These are phyloP conservation scores for Galerucella nymphaeae DNA, from an alignment of 2,888 invertebrate genomes.

Conservation along the genomic window DNA sequence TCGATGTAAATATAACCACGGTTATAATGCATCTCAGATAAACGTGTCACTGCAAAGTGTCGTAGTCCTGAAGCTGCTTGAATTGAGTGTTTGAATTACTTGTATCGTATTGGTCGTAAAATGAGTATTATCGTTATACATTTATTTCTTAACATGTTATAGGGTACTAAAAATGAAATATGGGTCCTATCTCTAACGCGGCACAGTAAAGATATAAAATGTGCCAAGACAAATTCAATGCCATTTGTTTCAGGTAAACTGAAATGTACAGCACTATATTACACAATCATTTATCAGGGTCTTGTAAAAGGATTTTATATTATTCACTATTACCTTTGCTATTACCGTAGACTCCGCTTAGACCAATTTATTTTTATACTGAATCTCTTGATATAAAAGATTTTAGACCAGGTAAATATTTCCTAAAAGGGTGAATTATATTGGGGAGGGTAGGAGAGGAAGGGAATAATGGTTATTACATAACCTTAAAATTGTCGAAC, in stretches of 20 bases:
- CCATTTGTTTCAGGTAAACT: constrained; percentile 6
- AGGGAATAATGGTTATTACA: too few species aligned
- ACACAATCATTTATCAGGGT: constrained; percentile 9
- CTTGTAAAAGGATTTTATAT: neutral
- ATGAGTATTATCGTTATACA: neutral
- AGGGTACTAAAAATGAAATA: neutral
- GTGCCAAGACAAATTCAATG: constrained; percentile 1
- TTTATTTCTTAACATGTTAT: neutral
- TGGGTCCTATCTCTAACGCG: neutral
- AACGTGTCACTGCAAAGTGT: too few species aligned
- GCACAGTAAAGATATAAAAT: neutral
- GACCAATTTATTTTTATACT: too few species aligned
- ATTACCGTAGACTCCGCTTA: neutral
- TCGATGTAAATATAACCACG: too few species aligned
- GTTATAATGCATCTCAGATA: too few species aligned
- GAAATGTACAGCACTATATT: constrained; percentile 1
- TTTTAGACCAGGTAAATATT: too few species aligned
- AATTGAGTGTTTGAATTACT: neutral
- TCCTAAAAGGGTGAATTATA: too few species aligned
- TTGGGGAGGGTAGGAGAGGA: too few species aligned
- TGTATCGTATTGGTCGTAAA: neutral
- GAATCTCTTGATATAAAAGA: too few species aligned
- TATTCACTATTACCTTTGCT: neutral
- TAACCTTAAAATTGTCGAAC: too few species aligned
- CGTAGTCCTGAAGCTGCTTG: neutral